Conservation (phyloP, 1,140 invertebrate genomes). For the Dicyema japonicum region DNA sequence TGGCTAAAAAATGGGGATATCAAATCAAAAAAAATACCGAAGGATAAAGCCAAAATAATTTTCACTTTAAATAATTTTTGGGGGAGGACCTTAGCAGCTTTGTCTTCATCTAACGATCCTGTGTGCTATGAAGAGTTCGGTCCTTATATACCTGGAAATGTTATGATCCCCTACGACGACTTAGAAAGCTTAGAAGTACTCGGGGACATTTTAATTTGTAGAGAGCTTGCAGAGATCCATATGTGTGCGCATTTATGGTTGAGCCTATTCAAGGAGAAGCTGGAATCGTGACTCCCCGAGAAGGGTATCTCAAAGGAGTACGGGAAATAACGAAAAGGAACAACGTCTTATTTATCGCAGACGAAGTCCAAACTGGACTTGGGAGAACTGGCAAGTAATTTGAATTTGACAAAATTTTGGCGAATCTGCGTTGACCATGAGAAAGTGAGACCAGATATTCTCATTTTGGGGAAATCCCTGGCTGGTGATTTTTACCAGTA, state of each 20-base stretch:
- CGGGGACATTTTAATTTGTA: too few relatives aligned
- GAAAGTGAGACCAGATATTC: slow-evolving; percentile 57
- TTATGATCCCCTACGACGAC: slow-evolving; percentile 56
- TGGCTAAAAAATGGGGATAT: slow-evolving; percentile 70
- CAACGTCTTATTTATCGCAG: slow-evolving; percentile 80
- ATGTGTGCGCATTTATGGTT: slow-evolving; percentile 78
- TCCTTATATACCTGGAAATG: slow-evolving; percentile 73
- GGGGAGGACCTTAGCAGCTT: slow-evolving; percentile 64
- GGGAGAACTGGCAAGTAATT: slow-evolving; percentile 47
- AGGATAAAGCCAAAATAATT: slow-evolving; percentile 54
- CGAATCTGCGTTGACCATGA: too few relatives aligned
- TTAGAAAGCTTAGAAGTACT: slow-evolving; percentile 39
- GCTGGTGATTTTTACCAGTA: slow-evolving; percentile 77
- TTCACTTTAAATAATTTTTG: slow-evolving; percentile 86
- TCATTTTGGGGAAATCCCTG: slow-evolving; percentile 74
- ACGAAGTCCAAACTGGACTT: slow-evolving; percentile 76
- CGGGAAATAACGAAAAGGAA: slow-evolving; percentile 57
- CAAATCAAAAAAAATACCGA: slow-evolving; percentile 48
- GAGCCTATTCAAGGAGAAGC: slow-evolving; percentile 97
- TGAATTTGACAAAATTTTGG: too few relatives aligned
- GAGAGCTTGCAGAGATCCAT: slow-evolving; percentile 10
- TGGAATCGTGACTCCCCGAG: slow-evolving; percentile 56
- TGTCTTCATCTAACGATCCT: slow-evolving; percentile 71
- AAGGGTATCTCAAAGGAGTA: slow-evolving; percentile 53
- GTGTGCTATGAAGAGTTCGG: slow-evolving; percentile 50